Evolutionary conservation across 1,140 invertebrate species (phyloP), one percentile per base, ranked within the genome.

Genomic region (Sinonovacula constricta): DNA sequence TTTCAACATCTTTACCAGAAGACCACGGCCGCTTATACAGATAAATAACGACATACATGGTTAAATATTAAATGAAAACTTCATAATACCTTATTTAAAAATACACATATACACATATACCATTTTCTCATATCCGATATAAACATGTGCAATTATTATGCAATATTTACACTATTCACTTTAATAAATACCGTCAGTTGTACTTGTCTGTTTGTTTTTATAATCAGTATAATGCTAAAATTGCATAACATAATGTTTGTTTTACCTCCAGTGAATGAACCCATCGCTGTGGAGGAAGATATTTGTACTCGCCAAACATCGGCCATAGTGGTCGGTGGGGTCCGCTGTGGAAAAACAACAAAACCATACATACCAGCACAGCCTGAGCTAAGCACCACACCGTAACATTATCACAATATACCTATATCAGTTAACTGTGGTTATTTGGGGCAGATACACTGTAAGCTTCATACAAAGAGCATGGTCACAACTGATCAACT

Each of bases 221-320:
- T n/a, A n/a, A n/a, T n/a, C n/a, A n/a, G n/a, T n/a, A n/a, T n/a
- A n/a, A n/a, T n/a, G n/a, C n/a, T n/a, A n/a, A n/a, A n/a, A n/a
- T n/a, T n/a, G n/a, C n/a, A n/a, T n/a, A n/a, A n/a, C n/a, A n/a
- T n/a, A n/a, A n/a, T n/a, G n/a, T n/a, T n/a, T n/a, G n/a, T n/a
- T n/a, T n/a, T n/a, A 94, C 94, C 91, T 97, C 96, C 36, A 97
- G 90, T 89, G 93, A 96, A 85, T 97, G 95, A 7, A 97, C 79
- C 95, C 96, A 97, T 83, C 96, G 91, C 88, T 97, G 96, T 63
- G 91, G 92, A 7, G 96, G 96, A 49, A 97, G 74, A 90, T 94
- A 97, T 68, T 91, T 92, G 88, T 97, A 97, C 89, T 95, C 95
- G 49, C 96, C 96, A 91, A 95, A 97, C 56, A 93, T 91, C 12